A percentile compares a stretch with the other conserved stretches of the same genome.
These are phyloP conservation scores for Motacilla tschutschensis DNA, from an alignment of 2,113 vertebrate species.

Conservation along the genomic window DNA sequence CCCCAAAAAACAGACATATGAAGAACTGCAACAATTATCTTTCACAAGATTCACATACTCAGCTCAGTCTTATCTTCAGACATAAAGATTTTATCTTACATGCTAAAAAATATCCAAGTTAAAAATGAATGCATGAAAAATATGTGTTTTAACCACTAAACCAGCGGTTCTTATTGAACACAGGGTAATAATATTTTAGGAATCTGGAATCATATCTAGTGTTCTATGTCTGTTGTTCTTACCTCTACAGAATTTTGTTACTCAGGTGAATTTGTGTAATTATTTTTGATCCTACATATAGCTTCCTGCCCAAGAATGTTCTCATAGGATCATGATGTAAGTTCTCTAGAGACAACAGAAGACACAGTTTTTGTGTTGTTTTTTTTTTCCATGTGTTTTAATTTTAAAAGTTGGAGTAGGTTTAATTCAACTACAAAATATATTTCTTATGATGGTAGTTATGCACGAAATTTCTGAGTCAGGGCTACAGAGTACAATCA, in stretches of 20 bases:
- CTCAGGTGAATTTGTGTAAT: neutral
- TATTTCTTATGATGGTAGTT: neutral
- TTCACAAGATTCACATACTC: neutral
- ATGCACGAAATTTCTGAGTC: neutral
- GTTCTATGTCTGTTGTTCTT: neutral
- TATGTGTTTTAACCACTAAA: neutral
- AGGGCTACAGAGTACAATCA: neutral
- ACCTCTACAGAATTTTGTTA: neutral
- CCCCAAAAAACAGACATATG: neutral
- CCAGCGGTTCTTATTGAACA: neutral
- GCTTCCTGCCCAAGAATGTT: neutral
- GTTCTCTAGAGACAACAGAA: neutral
- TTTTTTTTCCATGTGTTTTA: neutral
- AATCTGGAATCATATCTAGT: neutral
- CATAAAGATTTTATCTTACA: neutral
- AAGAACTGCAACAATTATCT: neutral
- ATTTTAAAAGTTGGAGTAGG: neutral
- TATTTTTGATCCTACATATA: neutral
- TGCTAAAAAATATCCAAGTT: neutral
- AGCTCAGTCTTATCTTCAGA: neutral
- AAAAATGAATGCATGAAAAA: neutral
- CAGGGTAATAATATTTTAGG: neutral
- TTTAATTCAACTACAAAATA: neutral
- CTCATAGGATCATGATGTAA: neutral
- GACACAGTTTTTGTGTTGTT: fast-evolving